Conservation (phyloP, 2,113 vertebrate species). For the Cygnus buccinator region DNA sequence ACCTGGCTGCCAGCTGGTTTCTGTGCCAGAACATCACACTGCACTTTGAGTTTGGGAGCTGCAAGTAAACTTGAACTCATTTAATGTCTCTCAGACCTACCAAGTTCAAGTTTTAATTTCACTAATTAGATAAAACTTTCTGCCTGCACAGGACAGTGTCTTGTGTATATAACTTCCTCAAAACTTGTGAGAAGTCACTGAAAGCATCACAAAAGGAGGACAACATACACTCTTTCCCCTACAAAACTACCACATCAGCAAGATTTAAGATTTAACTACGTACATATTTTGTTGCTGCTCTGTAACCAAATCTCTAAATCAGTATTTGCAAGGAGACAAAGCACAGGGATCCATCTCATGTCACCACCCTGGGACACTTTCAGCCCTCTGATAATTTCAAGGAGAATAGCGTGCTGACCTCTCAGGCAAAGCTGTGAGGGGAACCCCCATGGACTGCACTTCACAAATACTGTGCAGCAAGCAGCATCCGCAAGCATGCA, state of each 20-base stretch:
- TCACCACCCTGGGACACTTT: fast-evolving
- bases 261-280: neutral
- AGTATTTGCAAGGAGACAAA: no score
- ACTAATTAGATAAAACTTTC: conserved; percentile 55
- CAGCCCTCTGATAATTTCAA: neutral
- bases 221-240: neutral
- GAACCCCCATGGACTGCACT: neutral
- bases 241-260: neutral
- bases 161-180: neutral
- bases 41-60: conserved; percentile 29
- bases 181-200: neutral
- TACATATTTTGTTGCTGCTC: neutral
- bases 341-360: fast-evolving
- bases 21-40: conserved; percentile 18
- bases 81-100: conserved; percentile 20
- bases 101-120: conserved; percentile 59
- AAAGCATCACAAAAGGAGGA: neutral
- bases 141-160: neutral
- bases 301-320: neutral
- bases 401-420: neutral
- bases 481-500: fast-evolving
- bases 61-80: conserved; percentile 66
- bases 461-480: neutral
- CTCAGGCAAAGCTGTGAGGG: neutral
- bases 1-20: neutral